Evolutionary conservation across 2,797 vertebrate species (phyloP), one percentile per base, ranked within the genome.

Genomic region (Cryptoprocta ferox): DNA sequence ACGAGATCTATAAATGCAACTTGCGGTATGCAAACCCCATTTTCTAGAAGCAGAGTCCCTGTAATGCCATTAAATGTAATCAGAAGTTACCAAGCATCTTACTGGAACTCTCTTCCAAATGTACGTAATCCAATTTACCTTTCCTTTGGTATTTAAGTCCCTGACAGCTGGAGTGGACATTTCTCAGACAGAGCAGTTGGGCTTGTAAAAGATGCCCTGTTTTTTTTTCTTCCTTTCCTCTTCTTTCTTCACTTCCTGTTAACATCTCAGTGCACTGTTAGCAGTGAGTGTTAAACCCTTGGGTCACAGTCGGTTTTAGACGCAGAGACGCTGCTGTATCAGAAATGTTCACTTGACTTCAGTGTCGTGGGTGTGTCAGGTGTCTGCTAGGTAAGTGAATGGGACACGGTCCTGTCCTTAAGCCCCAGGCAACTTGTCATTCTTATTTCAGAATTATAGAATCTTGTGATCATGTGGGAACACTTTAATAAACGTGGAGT

Each of bases 21-120:
- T 96, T 87, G 92, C 37, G 35, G 70, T 85, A 56, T 94, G 76
- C 65, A 81, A 71, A 97, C 92, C 28, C 28, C 84, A 30, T 82
- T 96, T 97, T 97, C 96, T 90, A 97, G 93, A 97, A 97, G 85
- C 97, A 35, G 84, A 97, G 97, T 97, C 87, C 3, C 42, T 96
- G 97, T 91, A 95, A 98, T 88, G 97, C 30, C 76, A 81, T 98
- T 98, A 97, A 97, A 97, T 96, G 93, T 97, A 98, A 97, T 97
- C 95, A 98, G 94, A 91, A 59, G 26, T 91, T 1, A 96, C 71
- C 79, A 97, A 97, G 97, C 97, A 79, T 90, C 96, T 37, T 95
- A 95, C 96, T 82, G 92, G 92, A 96, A 97, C 94, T 97, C 73
- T 94, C 91, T 97, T 97, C 91, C 96, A 98, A 98, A 96, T 96